These are phyloP conservation scores for Kryphioiulus occultus DNA, from an alignment of 2,888 invertebrate species.

Conservation along the genomic window DNA sequence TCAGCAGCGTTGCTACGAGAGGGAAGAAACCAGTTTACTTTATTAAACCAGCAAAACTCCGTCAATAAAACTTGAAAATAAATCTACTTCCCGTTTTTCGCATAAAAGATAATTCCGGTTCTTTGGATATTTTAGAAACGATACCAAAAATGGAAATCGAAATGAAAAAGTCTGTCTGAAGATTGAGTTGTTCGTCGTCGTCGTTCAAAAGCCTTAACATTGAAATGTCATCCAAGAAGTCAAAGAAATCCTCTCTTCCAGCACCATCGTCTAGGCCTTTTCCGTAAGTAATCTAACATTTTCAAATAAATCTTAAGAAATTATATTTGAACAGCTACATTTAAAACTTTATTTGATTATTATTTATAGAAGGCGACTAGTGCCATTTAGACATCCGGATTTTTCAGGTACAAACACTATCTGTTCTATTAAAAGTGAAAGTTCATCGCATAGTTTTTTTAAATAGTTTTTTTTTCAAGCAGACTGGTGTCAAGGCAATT, in stretches of 20 bases:
- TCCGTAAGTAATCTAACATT: background rate
- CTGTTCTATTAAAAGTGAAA: background rate
- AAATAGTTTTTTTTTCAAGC: too few relatives aligned
- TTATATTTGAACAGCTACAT: background rate
- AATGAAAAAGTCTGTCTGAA: background rate
- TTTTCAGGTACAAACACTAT: slow-evolving; percentile 11
- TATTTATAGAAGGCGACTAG: slow-evolving; percentile 44
- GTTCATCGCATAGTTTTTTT: background rate
- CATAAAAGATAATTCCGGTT: background rate
- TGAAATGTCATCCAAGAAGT: slow-evolving; percentile 26
- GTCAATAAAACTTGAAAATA: too few relatives aligned
- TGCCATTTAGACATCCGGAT: slow-evolving; percentile 49
- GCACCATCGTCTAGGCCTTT: background rate
- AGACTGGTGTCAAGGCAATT: too few relatives aligned
- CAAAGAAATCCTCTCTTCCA: slow-evolving; percentile 40
- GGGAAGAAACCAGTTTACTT: background rate
- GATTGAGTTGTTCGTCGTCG: background rate
- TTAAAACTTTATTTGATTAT: background rate
- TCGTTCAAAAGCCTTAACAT: background rate
- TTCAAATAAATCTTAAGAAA: background rate
- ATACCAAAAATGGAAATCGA: background rate
- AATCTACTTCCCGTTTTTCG: background rate
- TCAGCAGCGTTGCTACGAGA: background rate
- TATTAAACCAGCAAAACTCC: background rate
- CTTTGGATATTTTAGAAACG: background rate